Conservation (phyloP, 2,888 invertebrate species). For the Leucophenga maculata region DNA sequence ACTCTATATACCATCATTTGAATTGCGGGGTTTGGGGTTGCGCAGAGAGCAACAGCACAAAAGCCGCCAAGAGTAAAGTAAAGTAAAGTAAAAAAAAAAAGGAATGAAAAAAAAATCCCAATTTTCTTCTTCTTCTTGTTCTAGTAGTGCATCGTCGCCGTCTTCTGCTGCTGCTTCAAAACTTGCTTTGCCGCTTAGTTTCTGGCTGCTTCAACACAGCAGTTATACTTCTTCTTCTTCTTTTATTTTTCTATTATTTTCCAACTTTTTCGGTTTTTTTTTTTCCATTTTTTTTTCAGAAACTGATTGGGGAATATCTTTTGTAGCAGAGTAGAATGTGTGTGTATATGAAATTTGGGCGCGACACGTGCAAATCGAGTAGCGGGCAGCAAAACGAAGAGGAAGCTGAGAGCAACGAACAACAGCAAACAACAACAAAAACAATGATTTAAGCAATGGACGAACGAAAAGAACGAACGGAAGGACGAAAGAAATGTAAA, state of each 20-base stretch:
- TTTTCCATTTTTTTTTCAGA: not conserved
- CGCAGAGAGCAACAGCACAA: not conserved
- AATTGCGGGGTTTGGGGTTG: too few relatives aligned
- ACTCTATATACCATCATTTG: too few relatives aligned
- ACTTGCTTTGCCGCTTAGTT: not conserved
- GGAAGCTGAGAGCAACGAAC: not conserved
- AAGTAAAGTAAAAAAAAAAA: not conserved
- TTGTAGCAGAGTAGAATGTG: not conserved
- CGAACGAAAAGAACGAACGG: too few relatives aligned
- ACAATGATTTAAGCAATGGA: not conserved
- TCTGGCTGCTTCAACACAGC: too few relatives aligned
- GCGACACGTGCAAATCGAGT: slow-evolving; percentile 34
- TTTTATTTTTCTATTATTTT: not conserved
- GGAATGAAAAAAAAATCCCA: slow-evolving; percentile 32
- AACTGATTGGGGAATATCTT: too few relatives aligned
- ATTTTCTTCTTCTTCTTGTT: slow-evolving; percentile 16
- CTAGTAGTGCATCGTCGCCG: not conserved
- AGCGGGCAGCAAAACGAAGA: slow-evolving; percentile 21
- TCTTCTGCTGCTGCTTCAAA: slow-evolving; percentile 31
- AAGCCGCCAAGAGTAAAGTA: not conserved
- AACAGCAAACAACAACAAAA: slow-evolving; percentile 6
- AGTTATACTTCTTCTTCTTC: too few relatives aligned
- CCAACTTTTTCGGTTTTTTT: not conserved
- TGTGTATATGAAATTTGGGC: slow-evolving; percentile 31
- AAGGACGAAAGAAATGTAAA: not conserved